Evolutionary conservation across 2,797 vertebrate species (phyloP), one percentile per base, ranked within the genome.

Genomic region (Peromyscus eremicus): DNA sequence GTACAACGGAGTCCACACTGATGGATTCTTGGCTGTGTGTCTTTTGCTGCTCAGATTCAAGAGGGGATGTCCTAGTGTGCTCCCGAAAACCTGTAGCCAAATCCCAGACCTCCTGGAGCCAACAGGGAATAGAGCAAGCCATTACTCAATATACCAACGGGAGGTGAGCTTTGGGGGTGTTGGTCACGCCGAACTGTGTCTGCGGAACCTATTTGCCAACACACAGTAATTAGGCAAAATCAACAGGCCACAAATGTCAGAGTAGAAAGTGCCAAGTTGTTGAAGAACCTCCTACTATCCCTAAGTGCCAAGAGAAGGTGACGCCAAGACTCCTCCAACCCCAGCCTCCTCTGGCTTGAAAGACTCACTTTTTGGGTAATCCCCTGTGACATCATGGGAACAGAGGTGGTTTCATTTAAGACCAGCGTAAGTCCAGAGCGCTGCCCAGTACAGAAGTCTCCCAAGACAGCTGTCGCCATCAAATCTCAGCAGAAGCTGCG

Each of bases 331-430:
- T n/a, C 77, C 60, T 70, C 60, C 60, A 85, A 87, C 68, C 60
- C 57, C 16, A 46, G 77, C 34, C 57, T 92, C 73, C 75, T 68
- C 89, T 25, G 5, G 29, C 81, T 73, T 3, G 32, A 57, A 64
- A 92, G 43, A 90, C 84, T 90, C 82, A 75, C 27, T 85, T 95
- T 92, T 66, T 55, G 2, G 16, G 80, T 52, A 94, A 8, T 49
- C 81, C 77, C 81, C 40, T 29, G 9, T 96, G 95, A 98, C 71
- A 8, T 98, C 96, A 96, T 4, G 1, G 14, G 89, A 68, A 34
- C 0, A 0, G 93, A 75, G 52, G 68, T 82, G 86, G 62, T 57
- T 80, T 93, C 84, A 92, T 64, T 77, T 25, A 94, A 92, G 80
- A n/a, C 62, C 2, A 8, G 25, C 8, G 0, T 14, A 0, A 40